Conservation (phyloP, 2,113 vertebrate genomes). For the Salvelinus fontinalis region DNA sequence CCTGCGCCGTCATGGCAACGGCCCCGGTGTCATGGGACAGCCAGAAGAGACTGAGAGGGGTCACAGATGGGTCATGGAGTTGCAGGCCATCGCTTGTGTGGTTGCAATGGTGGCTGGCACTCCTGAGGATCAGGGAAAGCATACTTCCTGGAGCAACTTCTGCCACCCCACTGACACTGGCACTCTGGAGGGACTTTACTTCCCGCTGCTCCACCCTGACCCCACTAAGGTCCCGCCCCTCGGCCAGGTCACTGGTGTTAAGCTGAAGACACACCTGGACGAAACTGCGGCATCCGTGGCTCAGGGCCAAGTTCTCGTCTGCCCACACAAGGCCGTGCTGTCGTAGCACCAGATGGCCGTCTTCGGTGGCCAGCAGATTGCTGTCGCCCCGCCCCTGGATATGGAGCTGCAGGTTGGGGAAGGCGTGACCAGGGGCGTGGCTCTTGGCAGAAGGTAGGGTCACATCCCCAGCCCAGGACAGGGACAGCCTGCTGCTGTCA, state of each 20-base stretch:
- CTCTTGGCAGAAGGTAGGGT: slow-evolving; percentile 55
- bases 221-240: slow-evolving; percentile 74
- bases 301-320: slow-evolving; percentile 82
- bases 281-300: slow-evolving; percentile 83
- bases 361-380: slow-evolving; percentile 60
- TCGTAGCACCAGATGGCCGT: slow-evolving; percentile 69
- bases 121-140: slow-evolving; percentile 75
- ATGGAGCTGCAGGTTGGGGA: slow-evolving; percentile 73
- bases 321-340: slow-evolving; percentile 85
- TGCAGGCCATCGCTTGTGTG: slow-evolving; percentile 75
- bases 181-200: slow-evolving; percentile 76
- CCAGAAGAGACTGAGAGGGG: slow-evolving; percentile 82
- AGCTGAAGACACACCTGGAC: slow-evolving; percentile 80
- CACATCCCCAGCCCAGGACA: slow-evolving; percentile 77
- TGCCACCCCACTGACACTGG: slow-evolving; percentile 76
- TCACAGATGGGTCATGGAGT: slow-evolving; percentile 68
- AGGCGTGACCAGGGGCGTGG: slow-evolving; percentile 54
- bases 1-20: slow-evolving; percentile 82
- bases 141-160: slow-evolving; percentile 78
- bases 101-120: slow-evolving; percentile 82
- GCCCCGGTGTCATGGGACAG: slow-evolving; percentile 84
- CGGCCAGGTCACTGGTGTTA: slow-evolving; percentile 61
- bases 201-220: slow-evolving; percentile 81
- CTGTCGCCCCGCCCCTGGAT: slow-evolving; percentile 66
- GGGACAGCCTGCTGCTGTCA: slow-evolving; percentile 62